Base-by-base conservation (phyloP, 37 sponge, comb jelly and placozoan genomes). In the Crambe crambe region DNA sequence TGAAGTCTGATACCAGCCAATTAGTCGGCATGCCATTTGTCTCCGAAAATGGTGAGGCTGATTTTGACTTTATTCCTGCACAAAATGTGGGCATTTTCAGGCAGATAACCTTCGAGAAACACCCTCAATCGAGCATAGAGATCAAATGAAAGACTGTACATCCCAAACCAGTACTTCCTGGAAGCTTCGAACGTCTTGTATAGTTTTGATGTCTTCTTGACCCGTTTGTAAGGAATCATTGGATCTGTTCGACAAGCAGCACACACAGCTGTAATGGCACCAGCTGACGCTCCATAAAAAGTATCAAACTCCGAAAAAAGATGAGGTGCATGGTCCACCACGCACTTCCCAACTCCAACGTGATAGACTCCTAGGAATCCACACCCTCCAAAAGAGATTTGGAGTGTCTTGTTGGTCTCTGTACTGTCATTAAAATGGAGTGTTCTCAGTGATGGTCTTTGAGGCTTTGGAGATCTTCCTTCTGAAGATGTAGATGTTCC, bases 321-420 rank as follows among this genome's bases (percentile, higher is more conserved):
- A 35, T 91, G 80, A 12, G 89, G 92, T 2, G 81, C 89, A 4
- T 83, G 63, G 42, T 90, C 92, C 9, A 54, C 58, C 22, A 95
- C 67, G 27, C 92, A 91, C 41, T 84, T 79, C 22, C 87, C 92
- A 15, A 95, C 95, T 32, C 95, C 95, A 32, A 77, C 72, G 42
- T 95, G 95, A 70, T 95, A 95, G 37, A 95, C 75, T 43, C 92
- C 92, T 29, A 95, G 75, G 51, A 95, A 95, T 27, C 95, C 95
- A 83, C 95, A 95, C 12, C 95, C 95, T 1, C 89, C 88, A 81
- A 95, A 91, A 0, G 95, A 95, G 22, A 95, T 80, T 40, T 77
- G 74, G 67, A 86, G 61, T 58, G 37, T 68, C 29, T 38, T 73
- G 17, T 40, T 40, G 9, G 41, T 40, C 42, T 70, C 42, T 40